Conservation (phyloP, 2,888 invertebrate genomes). For the Rapana venosa region DNA sequence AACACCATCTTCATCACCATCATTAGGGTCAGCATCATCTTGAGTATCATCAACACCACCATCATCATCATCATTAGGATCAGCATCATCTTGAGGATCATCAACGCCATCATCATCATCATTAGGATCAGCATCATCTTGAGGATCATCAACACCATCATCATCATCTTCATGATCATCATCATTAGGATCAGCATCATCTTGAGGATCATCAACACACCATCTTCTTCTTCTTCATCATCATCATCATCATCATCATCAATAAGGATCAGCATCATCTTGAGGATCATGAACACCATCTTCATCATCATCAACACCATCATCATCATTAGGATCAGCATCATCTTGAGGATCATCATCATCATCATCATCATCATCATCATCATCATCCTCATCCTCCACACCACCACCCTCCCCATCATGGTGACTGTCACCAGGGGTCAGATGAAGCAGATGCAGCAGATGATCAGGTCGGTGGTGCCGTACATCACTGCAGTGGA, state of each 20-base stretch:
- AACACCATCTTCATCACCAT: not conserved
- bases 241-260: not conserved
- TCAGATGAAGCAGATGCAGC: constrained; percentile 40
- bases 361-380: not conserved
- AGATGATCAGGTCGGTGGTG: constrained; percentile 45
- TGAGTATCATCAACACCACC: no score
- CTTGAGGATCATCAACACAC: constrained; percentile 16
- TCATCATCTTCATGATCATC: constrained; percentile 44
- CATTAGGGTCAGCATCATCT: not conserved
- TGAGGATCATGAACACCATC: no score
- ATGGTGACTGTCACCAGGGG: no score
- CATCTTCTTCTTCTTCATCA: not conserved
- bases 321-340: not conserved
- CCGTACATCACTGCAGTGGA: constrained; percentile 48
- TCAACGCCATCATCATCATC: no score
- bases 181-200: constrained; percentile 33
- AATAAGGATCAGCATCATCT: not conserved
- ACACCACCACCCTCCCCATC: no score
- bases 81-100: no score
- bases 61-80: no score
- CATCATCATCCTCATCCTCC: constrained; percentile 3
- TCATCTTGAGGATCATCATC: no score
- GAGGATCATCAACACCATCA: constrained; percentile 43
- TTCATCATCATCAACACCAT: not conserved
- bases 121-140: no score